A percentile compares a stretch with the other conserved stretches of the same genome.
phyloP scores from a whole-genome alignment of 2,113 vertebrate genomes.

The Actenoides hombroni region DNA sequence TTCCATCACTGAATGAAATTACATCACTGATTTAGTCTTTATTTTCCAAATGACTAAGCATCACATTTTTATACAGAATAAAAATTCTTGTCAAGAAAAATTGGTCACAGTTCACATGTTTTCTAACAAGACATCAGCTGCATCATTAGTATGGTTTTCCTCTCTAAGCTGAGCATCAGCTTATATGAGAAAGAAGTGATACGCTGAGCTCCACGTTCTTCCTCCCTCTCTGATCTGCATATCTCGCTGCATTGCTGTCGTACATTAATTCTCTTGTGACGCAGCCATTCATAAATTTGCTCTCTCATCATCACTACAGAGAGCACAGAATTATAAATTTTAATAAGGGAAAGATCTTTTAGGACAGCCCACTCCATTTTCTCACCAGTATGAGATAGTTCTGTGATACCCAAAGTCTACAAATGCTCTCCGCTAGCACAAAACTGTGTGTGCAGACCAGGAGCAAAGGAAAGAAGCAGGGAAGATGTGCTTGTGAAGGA shows the following conservation, averaged over 20 bases:
- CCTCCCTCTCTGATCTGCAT: neutral
- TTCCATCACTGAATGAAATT: slow-evolving; percentile 53
- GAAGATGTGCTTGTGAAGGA: neutral
- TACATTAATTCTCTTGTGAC: slow-evolving; percentile 29
- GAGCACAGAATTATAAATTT: neutral
- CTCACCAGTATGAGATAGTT: neutral
- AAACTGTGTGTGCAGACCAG: neutral
- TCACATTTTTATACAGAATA: slow-evolving; percentile 66
- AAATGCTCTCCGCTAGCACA: neutral
- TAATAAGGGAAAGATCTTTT: neutral
- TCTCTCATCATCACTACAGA: neutral
- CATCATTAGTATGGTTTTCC: slow-evolving; percentile 27
- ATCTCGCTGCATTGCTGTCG: neutral
- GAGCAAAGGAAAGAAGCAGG: neutral
- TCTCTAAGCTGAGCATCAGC: slow-evolving; percentile 5
- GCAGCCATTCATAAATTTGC: slow-evolving; percentile 28
- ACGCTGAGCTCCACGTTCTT: slow-evolving; percentile 38
- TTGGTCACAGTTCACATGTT: slow-evolving; percentile 70
- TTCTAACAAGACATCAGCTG: slow-evolving; percentile 72
- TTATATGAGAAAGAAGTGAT: slow-evolving; percentile 8
- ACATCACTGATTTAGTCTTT: slow-evolving; percentile 66
- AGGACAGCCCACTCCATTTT: neutral
- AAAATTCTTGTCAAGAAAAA: slow-evolving; percentile 74
- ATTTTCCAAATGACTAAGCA: slow-evolving; percentile 75
- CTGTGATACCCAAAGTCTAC: neutral